Percentiles rank a stretch among this genome's conserved stretches.
Evolutionary conservation across 2,797 vertebrate genomes (phyloP).

Genomic region (Erpetoichthys calabaricus): DNA sequence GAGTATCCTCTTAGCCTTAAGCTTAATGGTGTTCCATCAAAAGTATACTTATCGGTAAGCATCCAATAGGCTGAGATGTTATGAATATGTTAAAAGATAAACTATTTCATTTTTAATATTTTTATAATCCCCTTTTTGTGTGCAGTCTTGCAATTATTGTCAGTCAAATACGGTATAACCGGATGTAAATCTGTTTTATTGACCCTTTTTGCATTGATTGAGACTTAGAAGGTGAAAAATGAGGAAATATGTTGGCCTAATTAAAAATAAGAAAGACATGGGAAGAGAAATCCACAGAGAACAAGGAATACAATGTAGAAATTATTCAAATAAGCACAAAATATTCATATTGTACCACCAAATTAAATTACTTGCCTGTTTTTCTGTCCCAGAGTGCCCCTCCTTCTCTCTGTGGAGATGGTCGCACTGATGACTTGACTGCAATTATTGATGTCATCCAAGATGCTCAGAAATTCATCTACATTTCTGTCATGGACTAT

Average conservation of each 20-base stretch:
- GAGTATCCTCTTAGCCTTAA: constrained; percentile 44
- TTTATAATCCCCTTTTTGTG: not conserved
- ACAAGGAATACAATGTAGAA: too few species aligned
- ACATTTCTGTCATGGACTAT: constrained; percentile 61
- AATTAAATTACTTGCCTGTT: not conserved
- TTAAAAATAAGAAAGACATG: too few species aligned
- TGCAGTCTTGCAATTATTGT: not conserved
- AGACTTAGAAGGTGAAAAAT: too few species aligned
- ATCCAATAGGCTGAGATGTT: not conserved
- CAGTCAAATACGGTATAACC: too few species aligned
- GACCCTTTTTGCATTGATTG: too few species aligned
- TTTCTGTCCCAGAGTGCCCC: constrained; percentile 45
- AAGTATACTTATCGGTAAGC: constrained; percentile 60
- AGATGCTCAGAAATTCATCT: constrained; percentile 44
- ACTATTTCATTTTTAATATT: not conserved
- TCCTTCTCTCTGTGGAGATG: constrained; percentile 38
- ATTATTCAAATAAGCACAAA: too few species aligned
- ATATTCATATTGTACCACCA: too few species aligned
- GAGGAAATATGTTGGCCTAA: too few species aligned
- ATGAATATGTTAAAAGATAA: not conserved
- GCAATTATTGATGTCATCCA: constrained; percentile 50
- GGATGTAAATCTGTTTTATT: too few species aligned
- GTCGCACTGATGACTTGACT: constrained; percentile 51
- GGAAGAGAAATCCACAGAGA: too few species aligned
- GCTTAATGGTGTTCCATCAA: constrained; percentile 49